Evolutionary conservation across 2,113 vertebrate species (phyloP), one percentile per base, ranked within the genome.

Genomic region (Macrotus californicus): DNA sequence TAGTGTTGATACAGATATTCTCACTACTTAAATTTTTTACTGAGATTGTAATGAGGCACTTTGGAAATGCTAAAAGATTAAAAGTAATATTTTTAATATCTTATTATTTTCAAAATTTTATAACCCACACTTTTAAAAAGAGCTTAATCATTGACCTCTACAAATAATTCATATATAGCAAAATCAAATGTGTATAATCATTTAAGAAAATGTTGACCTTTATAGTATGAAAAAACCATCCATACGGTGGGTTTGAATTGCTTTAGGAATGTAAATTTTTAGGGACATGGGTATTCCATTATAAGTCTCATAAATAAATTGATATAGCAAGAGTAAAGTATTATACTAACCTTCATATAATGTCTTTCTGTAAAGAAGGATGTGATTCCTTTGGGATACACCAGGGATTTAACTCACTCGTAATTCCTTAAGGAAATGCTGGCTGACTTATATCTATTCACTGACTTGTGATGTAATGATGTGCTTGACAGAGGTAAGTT

Each of bases 401-500:
- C 0, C 18, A 87, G 56, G 0, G 5, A 94, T 95, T 90, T 2
- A 1, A 34, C 91, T 96, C 70, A 85, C 81, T 75, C n/a, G 9
- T 91, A 96, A 96, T 88, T 97, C 39, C 39, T 46, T 77, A 89
- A 52, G 91, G 87, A 29, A 72, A 22, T 24, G 82, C 59, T 96
- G 83, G 43, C n/a, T 96, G 54, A 97, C 97, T 97, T 96, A 67
- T 39, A 93, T 14, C 77, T 97, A 82, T 83, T 98, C 89, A 88
- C n/a, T 95, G 87, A 81, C 48, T 85, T 93, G 39, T 95, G 86
- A 97, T 85, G 77, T 87, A 97, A 84, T 80, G 48, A 77, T 36
- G 4, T 91, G 94, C 77, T 96, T 93, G 83, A 89, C 34, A 64
- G 52, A 95, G 66, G 26, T 96, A 29, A 93, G 89, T 97, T 98